Evolutionary conservation across 1,140 invertebrate genomes (phyloP).

Genomic region (Chelonus insularis): DNA sequence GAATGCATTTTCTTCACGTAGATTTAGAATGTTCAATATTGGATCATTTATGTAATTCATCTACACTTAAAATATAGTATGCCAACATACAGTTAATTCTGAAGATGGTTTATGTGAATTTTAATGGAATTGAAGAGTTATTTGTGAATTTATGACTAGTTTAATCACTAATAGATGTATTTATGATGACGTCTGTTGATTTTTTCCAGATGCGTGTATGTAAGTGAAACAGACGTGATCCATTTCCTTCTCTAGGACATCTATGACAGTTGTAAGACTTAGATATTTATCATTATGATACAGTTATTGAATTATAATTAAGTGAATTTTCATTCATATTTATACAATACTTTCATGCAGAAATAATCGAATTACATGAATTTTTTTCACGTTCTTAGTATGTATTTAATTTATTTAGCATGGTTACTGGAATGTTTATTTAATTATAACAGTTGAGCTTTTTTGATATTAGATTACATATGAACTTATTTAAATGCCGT

Average conservation of each 20-base stretch:
- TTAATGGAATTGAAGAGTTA: conserved; percentile 28
- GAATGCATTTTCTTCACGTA: too few relatives aligned
- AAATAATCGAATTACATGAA: too few relatives aligned
- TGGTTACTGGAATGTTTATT: too few relatives aligned
- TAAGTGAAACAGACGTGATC: conserved; percentile 15
- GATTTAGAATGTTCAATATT: too few relatives aligned
- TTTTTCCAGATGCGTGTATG: conserved; percentile 8
- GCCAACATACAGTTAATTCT: conserved; percentile 27
- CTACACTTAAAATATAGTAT: conserved; percentile 2
- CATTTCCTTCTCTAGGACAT: conserved; percentile 11
- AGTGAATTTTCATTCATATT: too few relatives aligned
- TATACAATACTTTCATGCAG: too few relatives aligned
- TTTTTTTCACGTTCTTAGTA: too few relatives aligned
- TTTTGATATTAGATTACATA: too few relatives aligned
- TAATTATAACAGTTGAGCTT: too few relatives aligned
- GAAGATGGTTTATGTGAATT: conserved; percentile 10
- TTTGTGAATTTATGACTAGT: not conserved
- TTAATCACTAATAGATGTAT: not conserved
- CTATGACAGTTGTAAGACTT: conserved; percentile 1
- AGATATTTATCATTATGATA: not conserved
- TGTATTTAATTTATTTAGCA: too few relatives aligned
- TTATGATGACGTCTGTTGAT: conserved; percentile 12
- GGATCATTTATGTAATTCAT: too few relatives aligned
- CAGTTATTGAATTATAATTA: too few relatives aligned
- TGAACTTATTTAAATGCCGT: conserved; percentile 6